Base-by-base conservation (phyloP, 2,888 invertebrate species). In the Azorinus chamasolen region DNA sequence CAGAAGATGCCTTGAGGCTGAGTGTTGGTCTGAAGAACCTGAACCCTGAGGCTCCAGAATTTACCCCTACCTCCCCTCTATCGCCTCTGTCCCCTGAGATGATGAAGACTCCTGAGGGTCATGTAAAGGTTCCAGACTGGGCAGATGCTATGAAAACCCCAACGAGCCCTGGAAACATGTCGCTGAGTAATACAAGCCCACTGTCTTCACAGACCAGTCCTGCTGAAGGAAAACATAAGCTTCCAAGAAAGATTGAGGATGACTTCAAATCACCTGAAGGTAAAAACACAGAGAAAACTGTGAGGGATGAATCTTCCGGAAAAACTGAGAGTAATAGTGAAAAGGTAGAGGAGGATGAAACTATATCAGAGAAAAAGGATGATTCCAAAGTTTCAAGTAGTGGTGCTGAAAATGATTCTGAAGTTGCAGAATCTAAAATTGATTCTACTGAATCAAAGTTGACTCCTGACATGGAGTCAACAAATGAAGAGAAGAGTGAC, bases 41-140 rank as follows among this genome's bases (percentile, higher is more conserved):
- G 27, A 89, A 89, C 68, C 89, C 88, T 27, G 89, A 89, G 78
- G 89, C 89, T 14, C 88, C 89, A 20, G 88, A 79, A 37, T 89
- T 88, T 66, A 79, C 85, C n/a, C 88, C 89, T 41, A 72, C 78
- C 50, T 84, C 85, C 22, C 83, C 85, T 20, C 27, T 79, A 27
- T 83, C 83, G 18, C 83, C 84, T n/a, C 41, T 78, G 27, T 88
- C 89, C 18, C 86, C 88, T 27, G 84, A 85, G 51, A 79, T 87
- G 59, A 76, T 87, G 81, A 87, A 84, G 55, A 86, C 88, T 6
- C 88, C 86, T 3, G 77, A 82, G 18, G 85, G 80, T 48, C 85
- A 83, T 77, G 82, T 83, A 10, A 83, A 86, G 64, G 83, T 83
- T 16, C 61, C 76, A n/a, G 82, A 88, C 64, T 88, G 87, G 89